Percentiles rank a stretch among this genome's conserved stretches.
Conservation (phyloP, 2,113 vertebrate genomes). For the Planiliza haematocheilus region DNA sequence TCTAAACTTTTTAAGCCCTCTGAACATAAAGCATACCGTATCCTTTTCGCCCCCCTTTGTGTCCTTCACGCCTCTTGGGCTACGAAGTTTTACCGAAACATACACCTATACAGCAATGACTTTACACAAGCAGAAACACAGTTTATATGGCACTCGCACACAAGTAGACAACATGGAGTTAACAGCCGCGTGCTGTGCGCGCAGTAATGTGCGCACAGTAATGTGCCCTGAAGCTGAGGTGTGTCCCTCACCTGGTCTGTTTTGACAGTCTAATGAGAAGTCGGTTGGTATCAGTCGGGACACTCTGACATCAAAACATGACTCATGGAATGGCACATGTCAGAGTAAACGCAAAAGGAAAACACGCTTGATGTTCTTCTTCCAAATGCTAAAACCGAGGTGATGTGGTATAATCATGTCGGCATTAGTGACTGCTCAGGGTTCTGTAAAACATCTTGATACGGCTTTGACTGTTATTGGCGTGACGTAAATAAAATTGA, state of each 20-base stretch:
- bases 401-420: no score
- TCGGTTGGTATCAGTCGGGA: constrained; percentile 31
- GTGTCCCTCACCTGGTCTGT: constrained; percentile 10
- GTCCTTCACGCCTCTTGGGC: not conserved
- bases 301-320: constrained; percentile 14
- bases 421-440: no score
- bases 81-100: constrained; percentile 28
- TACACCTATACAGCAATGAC: not conserved
- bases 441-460: no score
- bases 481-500: no score
- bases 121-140: constrained; percentile 11
- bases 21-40: not conserved
- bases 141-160: not conserved
- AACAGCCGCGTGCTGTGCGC: no score
- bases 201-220: not conserved
- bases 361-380: no score
- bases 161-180: not conserved
- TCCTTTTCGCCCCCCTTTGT: not conserved
- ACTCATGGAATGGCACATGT: constrained; percentile 14
- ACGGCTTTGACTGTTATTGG: no score
- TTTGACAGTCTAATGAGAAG: constrained; percentile 45
- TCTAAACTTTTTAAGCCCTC: constrained; percentile 21
- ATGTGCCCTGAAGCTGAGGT: constrained; percentile 28
- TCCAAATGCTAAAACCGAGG: no score
- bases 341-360: not conserved